These are phyloP conservation scores for Zosterops lateralis DNA, from an alignment of 2,113 vertebrate genomes.

Conservation along the genomic window DNA sequence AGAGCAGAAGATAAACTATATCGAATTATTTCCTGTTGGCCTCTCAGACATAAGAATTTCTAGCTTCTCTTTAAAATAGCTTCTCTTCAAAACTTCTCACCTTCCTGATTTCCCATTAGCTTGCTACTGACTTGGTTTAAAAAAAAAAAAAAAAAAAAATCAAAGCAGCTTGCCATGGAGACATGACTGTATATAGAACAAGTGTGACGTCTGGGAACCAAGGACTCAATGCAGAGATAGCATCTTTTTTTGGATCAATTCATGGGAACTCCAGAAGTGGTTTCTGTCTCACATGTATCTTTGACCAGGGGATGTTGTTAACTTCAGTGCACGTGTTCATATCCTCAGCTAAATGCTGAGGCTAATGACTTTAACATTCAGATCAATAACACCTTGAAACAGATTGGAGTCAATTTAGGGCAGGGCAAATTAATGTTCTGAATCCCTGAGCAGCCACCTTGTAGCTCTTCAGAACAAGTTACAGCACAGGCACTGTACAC, in stretches of 20 bases:
- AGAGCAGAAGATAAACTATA: background rate
- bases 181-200: background rate
- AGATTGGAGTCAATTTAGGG: background rate
- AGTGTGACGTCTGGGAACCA: background rate
- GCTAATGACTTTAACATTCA: conserved; percentile 1
- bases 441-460: background rate
- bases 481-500: background rate
- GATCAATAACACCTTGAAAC: conserved; percentile 22
- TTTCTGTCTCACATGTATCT: background rate
- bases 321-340: background rate
- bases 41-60: background rate
- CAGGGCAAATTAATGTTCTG: background rate
- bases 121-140: background rate
- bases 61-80: background rate
- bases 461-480: background rate
- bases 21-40: background rate
- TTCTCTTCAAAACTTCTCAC: background rate
- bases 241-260: background rate
- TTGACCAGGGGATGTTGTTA: background rate
- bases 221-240: background rate
- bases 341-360: background rate
- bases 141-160: background rate
- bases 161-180: background rate
- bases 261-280: background rate
- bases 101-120: background rate